Evolutionary conservation across 2,888 invertebrate species (phyloP).

Genomic region (Hydrotaea cyrtoneurina): DNA sequence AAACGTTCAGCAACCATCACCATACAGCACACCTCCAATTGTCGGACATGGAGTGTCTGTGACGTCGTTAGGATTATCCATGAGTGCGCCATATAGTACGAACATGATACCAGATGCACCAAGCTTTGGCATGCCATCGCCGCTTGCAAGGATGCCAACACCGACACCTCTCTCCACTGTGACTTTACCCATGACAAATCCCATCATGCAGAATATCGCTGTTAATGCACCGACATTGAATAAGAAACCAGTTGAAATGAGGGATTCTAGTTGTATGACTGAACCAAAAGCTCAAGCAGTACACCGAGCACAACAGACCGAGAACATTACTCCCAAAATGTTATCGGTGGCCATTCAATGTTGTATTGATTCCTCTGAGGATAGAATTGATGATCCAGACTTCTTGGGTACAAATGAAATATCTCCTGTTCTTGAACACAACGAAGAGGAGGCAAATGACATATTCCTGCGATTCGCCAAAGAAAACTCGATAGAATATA

Average conservation of each 20-base stretch:
- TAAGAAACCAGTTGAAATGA: not conserved
- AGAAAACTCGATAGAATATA: conserved; percentile 66
- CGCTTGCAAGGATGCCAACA: not conserved
- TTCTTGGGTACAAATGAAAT: too few species aligned
- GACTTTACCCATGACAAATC: not conserved
- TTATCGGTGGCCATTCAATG: conserved; percentile 71
- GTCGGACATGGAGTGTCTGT: not conserved
- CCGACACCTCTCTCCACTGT: not conserved
- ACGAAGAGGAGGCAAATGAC: conserved; percentile 37
- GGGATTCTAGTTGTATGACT: conserved; percentile 15
- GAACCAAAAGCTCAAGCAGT: conserved; percentile 17
- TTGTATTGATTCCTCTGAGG: conserved; percentile 29
- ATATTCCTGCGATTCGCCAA: conserved; percentile 65
- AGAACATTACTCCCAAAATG: not conserved
- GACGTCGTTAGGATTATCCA: not conserved
- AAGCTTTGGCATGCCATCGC: not conserved
- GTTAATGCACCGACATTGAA: not conserved
- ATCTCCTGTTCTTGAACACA: too few species aligned
- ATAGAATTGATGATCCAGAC: conserved; percentile 7
- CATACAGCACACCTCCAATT: not conserved
- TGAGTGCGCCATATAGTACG: not conserved
- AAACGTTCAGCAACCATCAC: not conserved
- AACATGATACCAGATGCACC: not conserved
- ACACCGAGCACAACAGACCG: conserved; percentile 64
- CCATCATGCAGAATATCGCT: not conserved